Conservation (phyloP, 1,140 invertebrate species). For the Apolygus lucorum region DNA sequence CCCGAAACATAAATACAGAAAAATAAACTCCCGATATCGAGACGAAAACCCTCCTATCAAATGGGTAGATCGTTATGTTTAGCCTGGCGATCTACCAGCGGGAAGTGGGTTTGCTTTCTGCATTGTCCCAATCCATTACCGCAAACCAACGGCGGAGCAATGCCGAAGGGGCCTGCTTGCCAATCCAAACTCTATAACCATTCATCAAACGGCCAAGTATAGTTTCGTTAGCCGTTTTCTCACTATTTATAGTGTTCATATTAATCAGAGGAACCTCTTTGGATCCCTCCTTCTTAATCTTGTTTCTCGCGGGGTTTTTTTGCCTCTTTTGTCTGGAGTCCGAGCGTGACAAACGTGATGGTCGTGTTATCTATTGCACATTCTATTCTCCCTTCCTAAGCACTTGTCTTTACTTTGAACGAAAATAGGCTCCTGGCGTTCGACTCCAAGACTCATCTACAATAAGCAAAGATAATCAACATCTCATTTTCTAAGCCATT, state of each 20-base stretch:
- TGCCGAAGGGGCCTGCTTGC: background rate
- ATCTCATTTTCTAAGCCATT: too few species aligned
- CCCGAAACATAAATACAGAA: too few species aligned
- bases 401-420: too few species aligned
- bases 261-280: conserved; percentile 1
- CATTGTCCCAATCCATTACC: conserved; percentile 6
- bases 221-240: background rate
- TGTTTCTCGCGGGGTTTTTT: too few species aligned
- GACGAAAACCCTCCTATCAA: background rate
- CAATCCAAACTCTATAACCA: background rate
- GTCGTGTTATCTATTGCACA: too few species aligned
- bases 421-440: too few species aligned
- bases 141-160: background rate
- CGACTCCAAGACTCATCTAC: too few species aligned
- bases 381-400: too few species aligned
- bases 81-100: background rate
- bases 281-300: background rate
- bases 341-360: too few species aligned
- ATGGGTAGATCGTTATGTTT: background rate
- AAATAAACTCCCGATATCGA: too few species aligned
- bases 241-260: conserved; percentile 3
- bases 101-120: background rate
- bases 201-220: conserved; percentile 1
- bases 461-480: too few species aligned
- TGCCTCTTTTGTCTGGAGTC: too few species aligned